Conservation (phyloP, 2,888 invertebrate species). For the Eupithecia pulchellata region DNA sequence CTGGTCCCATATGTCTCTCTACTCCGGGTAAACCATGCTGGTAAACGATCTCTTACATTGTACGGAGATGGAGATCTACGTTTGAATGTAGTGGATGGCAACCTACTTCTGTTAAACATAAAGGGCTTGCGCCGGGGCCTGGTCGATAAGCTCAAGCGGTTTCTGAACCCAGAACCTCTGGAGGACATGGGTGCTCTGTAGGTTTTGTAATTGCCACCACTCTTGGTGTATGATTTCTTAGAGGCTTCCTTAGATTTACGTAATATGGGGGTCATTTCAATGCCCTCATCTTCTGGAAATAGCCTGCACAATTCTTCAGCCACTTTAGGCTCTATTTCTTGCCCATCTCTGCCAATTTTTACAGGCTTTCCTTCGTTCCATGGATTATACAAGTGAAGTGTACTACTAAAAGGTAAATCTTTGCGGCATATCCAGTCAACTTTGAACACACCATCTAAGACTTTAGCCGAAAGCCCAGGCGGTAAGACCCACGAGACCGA, state of each 20-base stretch:
- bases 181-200: slow-evolving; percentile 78
- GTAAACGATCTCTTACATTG: slow-evolving; percentile 83
- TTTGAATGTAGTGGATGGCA: slow-evolving; percentile 82
- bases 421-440: slow-evolving; percentile 98
- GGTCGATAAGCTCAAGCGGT: slow-evolving; percentile 79
- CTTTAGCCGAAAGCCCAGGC: slow-evolving; percentile 95
- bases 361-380: slow-evolving; percentile 99
- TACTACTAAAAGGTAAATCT: slow-evolving; percentile 96
- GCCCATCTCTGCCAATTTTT: slow-evolving; percentile 99
- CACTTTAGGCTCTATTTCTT: slow-evolving; percentile 98
- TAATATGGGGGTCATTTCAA: slow-evolving; percentile 95
- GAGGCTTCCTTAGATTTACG: slow-evolving; percentile 94
- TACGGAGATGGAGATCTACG: slow-evolving; percentile 86
- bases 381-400: slow-evolving; percentile 96
- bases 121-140: slow-evolving; percentile 87
- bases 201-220: slow-evolving; percentile 79
- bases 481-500: slow-evolving; percentile 97
- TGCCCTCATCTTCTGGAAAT: slow-evolving; percentile 96
- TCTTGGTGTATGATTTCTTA: slow-evolving; percentile 86
- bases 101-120: slow-evolving; percentile 87
- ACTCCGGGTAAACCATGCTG: slow-evolving; percentile 87
- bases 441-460: slow-evolving; percentile 97
- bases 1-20: slow-evolving; percentile 74
- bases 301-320: slow-evolving; percentile 97
- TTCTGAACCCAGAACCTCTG: slow-evolving; percentile 79